These are phyloP conservation scores for Erebia palarica DNA, from an alignment of 2,888 invertebrate genomes.

Conservation along the genomic window DNA sequence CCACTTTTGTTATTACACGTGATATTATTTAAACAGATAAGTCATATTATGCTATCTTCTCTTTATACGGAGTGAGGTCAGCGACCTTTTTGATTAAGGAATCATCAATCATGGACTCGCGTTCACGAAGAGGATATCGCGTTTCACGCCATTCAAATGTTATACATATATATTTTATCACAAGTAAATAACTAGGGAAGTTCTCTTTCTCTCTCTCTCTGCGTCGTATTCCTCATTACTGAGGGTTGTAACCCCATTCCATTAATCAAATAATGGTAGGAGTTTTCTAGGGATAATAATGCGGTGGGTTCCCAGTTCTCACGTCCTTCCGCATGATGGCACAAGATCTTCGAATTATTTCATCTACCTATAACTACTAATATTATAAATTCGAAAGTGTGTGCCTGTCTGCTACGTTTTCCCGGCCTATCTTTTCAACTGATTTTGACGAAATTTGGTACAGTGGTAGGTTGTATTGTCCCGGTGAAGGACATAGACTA, in stretches of 20 bases:
- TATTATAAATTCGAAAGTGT: too few species aligned
- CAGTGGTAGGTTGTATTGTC: too few species aligned
- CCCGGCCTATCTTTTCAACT: too few species aligned
- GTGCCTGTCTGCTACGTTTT: too few species aligned
- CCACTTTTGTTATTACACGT: slow-evolving; percentile 47
- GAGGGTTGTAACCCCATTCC: too few species aligned
- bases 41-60: slow-evolving; percentile 61
- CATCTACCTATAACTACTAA: neutral
- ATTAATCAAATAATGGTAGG: too few species aligned
- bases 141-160: slow-evolving; percentile 56
- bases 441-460: too few species aligned
- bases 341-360: neutral
- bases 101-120: slow-evolving; percentile 74
- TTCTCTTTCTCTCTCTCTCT: too few species aligned
- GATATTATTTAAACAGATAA: slow-evolving; percentile 59
- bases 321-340: neutral
- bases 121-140: slow-evolving; percentile 61
- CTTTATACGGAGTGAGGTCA: slow-evolving; percentile 55
- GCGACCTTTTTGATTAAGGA: slow-evolving; percentile 74
- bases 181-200: slow-evolving; percentile 11
- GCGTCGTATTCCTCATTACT: too few species aligned
- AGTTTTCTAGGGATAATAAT: too few species aligned
- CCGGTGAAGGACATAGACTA: too few species aligned
- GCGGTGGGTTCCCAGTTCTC: too few species aligned
- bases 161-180: slow-evolving; percentile 32